phyloP scores from a whole-genome alignment of 2,113 vertebrate species.

The Rhipidura dahli region DNA sequence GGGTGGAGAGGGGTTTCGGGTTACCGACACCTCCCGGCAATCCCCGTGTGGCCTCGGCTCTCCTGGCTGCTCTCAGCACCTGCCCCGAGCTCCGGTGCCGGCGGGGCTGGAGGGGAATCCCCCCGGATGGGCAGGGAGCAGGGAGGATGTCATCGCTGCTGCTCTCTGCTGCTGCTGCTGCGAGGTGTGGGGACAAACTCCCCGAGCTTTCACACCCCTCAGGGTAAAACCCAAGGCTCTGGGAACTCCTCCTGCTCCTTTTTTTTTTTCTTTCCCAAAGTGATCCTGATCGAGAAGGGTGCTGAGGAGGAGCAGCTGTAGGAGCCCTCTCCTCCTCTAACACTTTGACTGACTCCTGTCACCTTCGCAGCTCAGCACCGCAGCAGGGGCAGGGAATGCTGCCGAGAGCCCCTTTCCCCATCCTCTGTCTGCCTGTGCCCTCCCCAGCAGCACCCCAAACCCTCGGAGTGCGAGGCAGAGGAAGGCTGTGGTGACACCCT shows the following conservation, averaged over 20 bases:
- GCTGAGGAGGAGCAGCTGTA: background rate
- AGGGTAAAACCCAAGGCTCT: background rate
- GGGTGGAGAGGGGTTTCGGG: background rate
- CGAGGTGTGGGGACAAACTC: background rate
- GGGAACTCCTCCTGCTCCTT: background rate
- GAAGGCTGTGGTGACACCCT: background rate
- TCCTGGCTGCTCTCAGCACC: background rate
- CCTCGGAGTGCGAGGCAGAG: rapidly evolving
- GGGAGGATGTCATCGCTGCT: background rate
- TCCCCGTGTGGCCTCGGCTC: background rate
- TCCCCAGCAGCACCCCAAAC: rapidly evolving
- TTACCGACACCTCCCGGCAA: background rate
- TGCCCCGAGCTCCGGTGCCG: background rate
- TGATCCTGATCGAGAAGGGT: background rate
- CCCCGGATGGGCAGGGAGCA: no score
- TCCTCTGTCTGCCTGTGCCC: background rate
- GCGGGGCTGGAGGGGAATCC: background rate
- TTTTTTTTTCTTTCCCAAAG: background rate
- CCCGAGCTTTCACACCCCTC: no score
- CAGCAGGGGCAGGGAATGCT: background rate
- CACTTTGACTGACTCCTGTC: background rate
- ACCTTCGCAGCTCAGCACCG: background rate
- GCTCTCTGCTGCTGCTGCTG: background rate
- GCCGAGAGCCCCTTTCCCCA: background rate
- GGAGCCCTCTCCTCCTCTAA: background rate